A percentile compares a stretch with the other conserved stretches of the same genome.
Evolutionary conservation across 2,888 invertebrate species (phyloP).

Genomic region (Agrotis exclamationis): DNA sequence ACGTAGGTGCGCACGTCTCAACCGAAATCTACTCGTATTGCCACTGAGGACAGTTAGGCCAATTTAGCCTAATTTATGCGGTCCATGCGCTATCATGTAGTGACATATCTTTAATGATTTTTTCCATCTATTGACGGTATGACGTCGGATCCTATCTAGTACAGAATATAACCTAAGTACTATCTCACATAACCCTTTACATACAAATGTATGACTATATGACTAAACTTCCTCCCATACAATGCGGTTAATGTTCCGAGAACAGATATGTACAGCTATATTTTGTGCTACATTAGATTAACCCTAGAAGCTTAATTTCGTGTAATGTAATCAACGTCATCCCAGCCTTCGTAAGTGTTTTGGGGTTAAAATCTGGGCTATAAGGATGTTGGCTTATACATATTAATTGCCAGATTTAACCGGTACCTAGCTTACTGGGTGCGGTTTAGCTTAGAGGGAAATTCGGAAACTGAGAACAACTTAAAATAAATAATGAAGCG

Average conservation of each 20-base stretch:
- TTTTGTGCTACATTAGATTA: constrained; percentile 23
- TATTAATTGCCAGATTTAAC: constrained; percentile 11
- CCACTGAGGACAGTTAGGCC: too few species aligned
- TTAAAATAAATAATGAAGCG: neutral
- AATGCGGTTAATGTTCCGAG: constrained; percentile 22
- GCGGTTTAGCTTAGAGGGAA: neutral
- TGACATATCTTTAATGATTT: neutral
- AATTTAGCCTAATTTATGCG: too few species aligned
- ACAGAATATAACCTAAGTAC: neutral
- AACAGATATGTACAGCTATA: constrained; percentile 20
- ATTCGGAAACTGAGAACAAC: neutral
- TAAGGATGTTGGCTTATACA: neutral
- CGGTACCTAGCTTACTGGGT: neutral
- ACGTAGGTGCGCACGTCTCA: too few species aligned
- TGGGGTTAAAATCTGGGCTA: constrained; percentile 12
- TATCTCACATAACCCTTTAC: neutral
- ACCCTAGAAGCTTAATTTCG: constrained; percentile 1
- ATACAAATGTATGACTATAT: neutral
- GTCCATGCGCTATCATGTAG: too few species aligned
- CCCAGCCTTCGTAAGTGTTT: constrained; percentile 26
- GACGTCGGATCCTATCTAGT: neutral
- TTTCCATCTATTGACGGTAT: neutral
- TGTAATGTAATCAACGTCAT: constrained; percentile 16
- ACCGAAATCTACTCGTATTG: too few species aligned
- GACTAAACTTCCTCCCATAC: neutral